Evolutionary conservation across 2,888 invertebrate species (phyloP), one percentile per base, ranked within the genome.

Genomic region (Sphaeridia pumilis): DNA sequence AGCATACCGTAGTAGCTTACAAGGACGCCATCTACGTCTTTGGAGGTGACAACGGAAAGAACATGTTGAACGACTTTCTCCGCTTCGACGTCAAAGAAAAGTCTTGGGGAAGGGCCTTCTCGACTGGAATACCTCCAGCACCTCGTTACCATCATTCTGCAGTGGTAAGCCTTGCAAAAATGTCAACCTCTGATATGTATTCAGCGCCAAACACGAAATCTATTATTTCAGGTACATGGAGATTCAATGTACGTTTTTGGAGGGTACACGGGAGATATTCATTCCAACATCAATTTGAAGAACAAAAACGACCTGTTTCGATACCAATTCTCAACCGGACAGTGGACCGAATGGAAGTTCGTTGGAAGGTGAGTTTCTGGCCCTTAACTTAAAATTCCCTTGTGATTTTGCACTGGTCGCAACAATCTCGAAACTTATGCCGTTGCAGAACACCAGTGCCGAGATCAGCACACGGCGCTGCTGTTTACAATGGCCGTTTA

Each of bases 171-270:
- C 22, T n/a, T n/a, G n/a, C n/a, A n/a, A n/a, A n/a, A n/a, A n/a
- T n/a, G n/a, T n/a, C n/a, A n/a, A n/a, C n/a, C n/a, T n/a, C n/a
- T n/a, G n/a, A n/a, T n/a, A n/a, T n/a, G n/a, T n/a, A n/a, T n/a
- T n/a, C n/a, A n/a, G n/a, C n/a, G n/a, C n/a, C n/a, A n/a, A n/a
- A n/a, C n/a, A n/a, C n/a, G n/a, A n/a, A n/a, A n/a, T n/a, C 20
- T 12, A 38, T 20, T 7, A 12, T 66, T 67, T 5, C 61, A 78
- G 73, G 79, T 88, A 0, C 80, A 85, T 67, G 82, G 83, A 51
- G 81, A 81, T 20, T 92, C 92, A 10, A 94, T 94, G 93, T 93
- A 87, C 72, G 85, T 94, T 22, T 94, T 94, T 73, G 94, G 94
- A 42, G 94, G 94, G 1, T 94, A 94, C 71, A 94, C 93, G 0